Evolutionary conservation across 2,888 invertebrate species (phyloP).

Genomic region (Callyntrura sp.): DNA sequence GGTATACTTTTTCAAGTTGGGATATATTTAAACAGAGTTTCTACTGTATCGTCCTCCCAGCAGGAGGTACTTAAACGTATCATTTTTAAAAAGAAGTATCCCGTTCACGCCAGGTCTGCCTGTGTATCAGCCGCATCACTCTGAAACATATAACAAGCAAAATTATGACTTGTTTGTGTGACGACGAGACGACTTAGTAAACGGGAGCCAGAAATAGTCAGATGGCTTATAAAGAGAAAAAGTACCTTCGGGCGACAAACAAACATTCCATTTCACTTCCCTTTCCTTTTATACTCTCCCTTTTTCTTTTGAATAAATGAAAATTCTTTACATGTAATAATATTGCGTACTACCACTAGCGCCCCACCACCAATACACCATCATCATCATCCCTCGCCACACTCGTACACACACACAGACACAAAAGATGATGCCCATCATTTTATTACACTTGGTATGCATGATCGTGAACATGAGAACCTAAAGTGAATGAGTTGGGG

Average conservation of each 20-base stretch:
- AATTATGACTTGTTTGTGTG: slow-evolving; percentile 45
- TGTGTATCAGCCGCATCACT: not conserved
- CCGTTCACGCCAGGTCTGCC: not conserved
- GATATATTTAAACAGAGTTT: no score
- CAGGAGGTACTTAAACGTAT: no score
- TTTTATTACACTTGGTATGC: slow-evolving; percentile 2
- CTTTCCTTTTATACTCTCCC: not conserved
- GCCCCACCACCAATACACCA: not conserved
- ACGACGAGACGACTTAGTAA: slow-evolving; percentile 33
- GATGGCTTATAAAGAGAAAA: slow-evolving; percentile 59
- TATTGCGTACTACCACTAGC: not conserved
- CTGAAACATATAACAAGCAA: slow-evolving; percentile 21
- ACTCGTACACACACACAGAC: no score
- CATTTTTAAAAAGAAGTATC: not conserved
- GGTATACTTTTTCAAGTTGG: not conserved
- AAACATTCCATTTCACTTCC: slow-evolving; percentile 61
- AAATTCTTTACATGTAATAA: slow-evolving; percentile 31
- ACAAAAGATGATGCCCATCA: slow-evolving; percentile 1
- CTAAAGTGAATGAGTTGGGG: not conserved
- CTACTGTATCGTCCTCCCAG: no score
- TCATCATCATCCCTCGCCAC: not conserved
- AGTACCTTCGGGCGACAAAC: slow-evolving; percentile 59
- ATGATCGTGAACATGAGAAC: not conserved
- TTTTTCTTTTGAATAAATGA: slow-evolving; percentile 7
- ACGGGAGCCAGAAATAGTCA: slow-evolving; percentile 28